Evolutionary conservation across 2,113 vertebrate genomes (phyloP), one percentile per base, ranked within the genome.

Genomic region (Ardeotis arabs): DNA sequence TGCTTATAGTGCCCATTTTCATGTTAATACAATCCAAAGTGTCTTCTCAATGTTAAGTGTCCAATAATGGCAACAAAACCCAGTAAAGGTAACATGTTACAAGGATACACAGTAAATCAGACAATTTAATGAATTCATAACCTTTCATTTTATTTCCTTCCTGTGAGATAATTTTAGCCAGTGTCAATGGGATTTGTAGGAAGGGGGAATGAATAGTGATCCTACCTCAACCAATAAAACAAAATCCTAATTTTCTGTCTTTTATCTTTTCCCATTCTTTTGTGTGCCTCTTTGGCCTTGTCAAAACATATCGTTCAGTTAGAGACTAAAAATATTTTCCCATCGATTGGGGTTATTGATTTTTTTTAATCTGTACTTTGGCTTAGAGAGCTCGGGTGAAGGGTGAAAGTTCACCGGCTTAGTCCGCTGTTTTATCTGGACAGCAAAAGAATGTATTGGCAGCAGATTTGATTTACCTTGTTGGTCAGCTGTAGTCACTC

Each of bases 281-380:
- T 93, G 95, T 97, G 97, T 76, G 97, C 96, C 97, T 98, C 97
- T 98, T 97, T 97, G 98, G 97, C 97, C 98, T 97, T 98, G 98
- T 98, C 98, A 98, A 98, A 98, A 98, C 98, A 98, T 98, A 98
- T 98, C 97, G 98, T 98, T 98, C 98, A 98, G 98, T 98, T 98
- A 98, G 98, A 98, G 98, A 98, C 97, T 97, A 98, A 98, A 98
- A 98, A 98, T 98, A 98, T 98, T 98, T 98, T 98, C 97, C 89
- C 98, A 99, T 99, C 97, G 98, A 99, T 98, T 98, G 97, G 96
- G 91, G 96, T 94, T 97, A 99, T 99, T 98, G 98, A 98, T 98
- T 99, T 99, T 98, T 98, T 98, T 98, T 97, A 98, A 98, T 98
- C 98, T 98, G 98, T 98, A 98, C 98, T 98, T 98, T 98, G 98